phyloP scores from a whole-genome alignment of 1,140 invertebrate species.

The Drosophila grimshawi region DNA sequence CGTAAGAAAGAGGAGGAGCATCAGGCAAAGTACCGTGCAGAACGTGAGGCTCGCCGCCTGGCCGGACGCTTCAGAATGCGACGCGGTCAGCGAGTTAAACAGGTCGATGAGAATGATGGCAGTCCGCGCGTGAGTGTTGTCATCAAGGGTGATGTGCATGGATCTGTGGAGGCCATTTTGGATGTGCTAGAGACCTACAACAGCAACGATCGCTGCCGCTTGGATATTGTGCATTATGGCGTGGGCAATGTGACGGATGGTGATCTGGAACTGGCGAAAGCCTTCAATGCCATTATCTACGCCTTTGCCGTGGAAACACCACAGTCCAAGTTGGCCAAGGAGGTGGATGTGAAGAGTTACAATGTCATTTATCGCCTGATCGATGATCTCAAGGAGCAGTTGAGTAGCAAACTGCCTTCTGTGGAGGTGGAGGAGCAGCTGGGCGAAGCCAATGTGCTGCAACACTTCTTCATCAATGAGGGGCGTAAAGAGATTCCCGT shows the following conservation, averaged over 20 bases:
- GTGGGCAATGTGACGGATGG: constrained; percentile 93
- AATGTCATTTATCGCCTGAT: constrained; percentile 97
- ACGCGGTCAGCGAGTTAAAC: constrained; percentile 86
- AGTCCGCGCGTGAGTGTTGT: constrained; percentile 86
- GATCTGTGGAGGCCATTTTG: constrained; percentile 96
- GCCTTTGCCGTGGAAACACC: constrained; percentile 91
- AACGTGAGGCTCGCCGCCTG: constrained; percentile 87
- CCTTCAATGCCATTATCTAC: constrained; percentile 94
- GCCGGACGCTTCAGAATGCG: constrained; percentile 85
- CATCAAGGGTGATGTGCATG: constrained; percentile 92
- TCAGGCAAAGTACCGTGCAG: constrained; percentile 88
- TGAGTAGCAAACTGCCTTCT: constrained; percentile 90
- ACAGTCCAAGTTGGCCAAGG: constrained; percentile 69
- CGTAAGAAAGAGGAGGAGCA: constrained; percentile 89
- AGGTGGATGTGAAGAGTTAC: constrained; percentile 88
- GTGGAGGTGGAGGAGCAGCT: constrained; percentile 90
- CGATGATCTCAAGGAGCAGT: constrained; percentile 93
- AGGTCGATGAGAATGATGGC: constrained; percentile 77
- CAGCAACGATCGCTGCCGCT: constrained; percentile 89
- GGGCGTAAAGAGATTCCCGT: constrained; percentile 93
- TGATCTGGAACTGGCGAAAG: constrained; percentile 94
- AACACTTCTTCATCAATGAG: constrained; percentile 93
- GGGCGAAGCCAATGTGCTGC: constrained; percentile 94
- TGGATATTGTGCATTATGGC: constrained; percentile 95
- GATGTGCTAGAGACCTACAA: constrained; percentile 96